A percentile compares a stretch with the other conserved stretches of the same genome.
phyloP scores from a whole-genome alignment of 2,888 invertebrate species.

The Trichacis sp. region DNA sequence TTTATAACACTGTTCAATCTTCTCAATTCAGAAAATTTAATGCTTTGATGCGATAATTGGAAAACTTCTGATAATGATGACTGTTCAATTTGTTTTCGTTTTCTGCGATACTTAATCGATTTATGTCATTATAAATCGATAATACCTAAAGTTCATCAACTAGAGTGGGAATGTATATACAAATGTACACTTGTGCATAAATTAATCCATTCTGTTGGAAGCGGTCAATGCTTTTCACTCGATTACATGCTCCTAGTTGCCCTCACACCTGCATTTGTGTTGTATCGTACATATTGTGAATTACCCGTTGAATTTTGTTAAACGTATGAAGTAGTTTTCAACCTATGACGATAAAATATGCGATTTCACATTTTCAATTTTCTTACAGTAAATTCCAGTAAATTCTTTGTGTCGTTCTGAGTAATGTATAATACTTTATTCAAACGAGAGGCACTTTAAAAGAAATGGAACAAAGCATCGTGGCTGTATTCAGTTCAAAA shows the following conservation, averaged over 20 bases:
- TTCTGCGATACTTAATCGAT: too few relatives aligned
- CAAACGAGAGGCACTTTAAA: too few relatives aligned
- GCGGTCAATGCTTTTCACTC: slow-evolving; percentile 27
- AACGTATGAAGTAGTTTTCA: slow-evolving; percentile 16
- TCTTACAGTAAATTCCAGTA: too few relatives aligned
- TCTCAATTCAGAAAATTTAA: background rate
- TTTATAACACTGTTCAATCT: background rate
- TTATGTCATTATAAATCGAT: too few relatives aligned
- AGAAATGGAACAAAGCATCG: too few relatives aligned
- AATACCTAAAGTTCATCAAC: too few relatives aligned
- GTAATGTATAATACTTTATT: too few relatives aligned
- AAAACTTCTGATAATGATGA: too few relatives aligned
- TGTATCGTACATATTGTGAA: slow-evolving; percentile 19
- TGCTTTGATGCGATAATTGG: too few relatives aligned
- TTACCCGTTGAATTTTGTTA: slow-evolving; percentile 12
- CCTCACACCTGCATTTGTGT: slow-evolving; percentile 9
- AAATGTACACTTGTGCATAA: background rate
- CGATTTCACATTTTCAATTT: too few relatives aligned
- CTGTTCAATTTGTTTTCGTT: too few relatives aligned
- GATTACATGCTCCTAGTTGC: slow-evolving; percentile 17
- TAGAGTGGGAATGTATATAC: background rate
- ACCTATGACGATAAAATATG: background rate
- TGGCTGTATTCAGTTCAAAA: background rate
- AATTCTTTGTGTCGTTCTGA: background rate
- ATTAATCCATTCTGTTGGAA: slow-evolving; percentile 8